Conservation (phyloP, 2,888 invertebrate species). For the Andrena minutula region DNA sequence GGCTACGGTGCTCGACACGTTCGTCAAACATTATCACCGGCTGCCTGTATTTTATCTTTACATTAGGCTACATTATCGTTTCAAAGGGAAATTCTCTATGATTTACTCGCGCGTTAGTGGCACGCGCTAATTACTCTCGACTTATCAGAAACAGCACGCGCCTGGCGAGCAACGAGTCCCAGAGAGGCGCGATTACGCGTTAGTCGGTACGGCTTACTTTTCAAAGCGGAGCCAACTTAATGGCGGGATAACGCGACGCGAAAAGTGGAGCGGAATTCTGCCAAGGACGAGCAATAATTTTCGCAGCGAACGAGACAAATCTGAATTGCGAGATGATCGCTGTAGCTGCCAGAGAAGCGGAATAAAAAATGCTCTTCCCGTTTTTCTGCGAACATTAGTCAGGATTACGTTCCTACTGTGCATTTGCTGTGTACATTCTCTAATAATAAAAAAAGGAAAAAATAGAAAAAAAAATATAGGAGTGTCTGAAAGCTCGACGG, state of each 20-base stretch:
- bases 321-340: background rate
- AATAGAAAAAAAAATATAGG: background rate
- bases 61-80: slow-evolving; percentile 22
- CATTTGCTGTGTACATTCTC: background rate
- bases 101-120: slow-evolving; percentile 13
- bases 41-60: slow-evolving; percentile 11
- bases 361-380: background rate
- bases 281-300: background rate
- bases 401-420: slow-evolving; percentile 20
- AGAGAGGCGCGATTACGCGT: slow-evolving; percentile 23
- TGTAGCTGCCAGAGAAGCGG: background rate
- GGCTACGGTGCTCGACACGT: background rate
- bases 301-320: background rate
- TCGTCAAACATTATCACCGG: slow-evolving; percentile 31
- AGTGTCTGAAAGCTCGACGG: background rate
- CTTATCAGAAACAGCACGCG: slow-evolving; percentile 48
- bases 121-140: slow-evolving; percentile 41
- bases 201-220: slow-evolving; percentile 10
- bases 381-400: slow-evolving; percentile 15
- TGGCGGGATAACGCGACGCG: slow-evolving; percentile 6
- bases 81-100: slow-evolving; percentile 26
- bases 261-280: background rate
- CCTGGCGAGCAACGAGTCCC: background rate
- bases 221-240: slow-evolving; percentile 9
- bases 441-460: background rate